Evolutionary conservation across 2,113 vertebrate species (phyloP), one percentile per base, ranked within the genome.

Genomic region (Hypomesus transpacificus): DNA sequence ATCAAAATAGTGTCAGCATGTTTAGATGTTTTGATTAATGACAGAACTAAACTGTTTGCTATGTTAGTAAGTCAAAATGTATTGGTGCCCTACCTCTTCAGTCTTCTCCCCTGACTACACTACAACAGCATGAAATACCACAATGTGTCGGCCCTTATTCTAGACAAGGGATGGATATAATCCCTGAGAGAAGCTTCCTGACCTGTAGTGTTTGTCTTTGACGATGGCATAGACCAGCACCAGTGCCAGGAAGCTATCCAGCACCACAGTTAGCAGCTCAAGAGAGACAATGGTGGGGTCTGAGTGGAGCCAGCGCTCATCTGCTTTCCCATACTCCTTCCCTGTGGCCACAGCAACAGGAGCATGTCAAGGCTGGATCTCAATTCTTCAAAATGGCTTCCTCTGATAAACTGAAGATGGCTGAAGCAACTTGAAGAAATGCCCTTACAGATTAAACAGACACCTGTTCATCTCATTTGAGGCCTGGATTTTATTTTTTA

Each of bases 311-410:
- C 92, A 94, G 8, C 93, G 91, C 13, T 81, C 60, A 71, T 94
- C 94, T 1, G 94, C 93, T 86, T 91, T 94, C 22, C 94, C 86
- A 63, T 94, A 95, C 82, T 95, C 94, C 75, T 91, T 93, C 94
- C 94, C 94, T 95, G 71, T 5, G 21, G 8, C 58, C 9, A 77
- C 39, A 58, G 5, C 21, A 24, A n/a, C 4, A 18, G 39, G 46
- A 31, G n/a, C 21, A 14, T 46, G 39, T 13, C 39, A 46, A 46
- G 39, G 39, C 39, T 46, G 39, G 9, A 46, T 46, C 46, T 24
- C 58, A 74, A 28, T 61, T 11, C 9, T 24, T 50, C 3, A 52
- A 18, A 50, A 46, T 20, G 1, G 13, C 17, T 54, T 14, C 11
- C 74, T 58, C 74, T 52, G 31, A 20, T 7, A 65, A 26, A 46